These are phyloP conservation scores for Myotis planiceps DNA, from an alignment of 2,797 vertebrate species.

Conservation along the genomic window DNA sequence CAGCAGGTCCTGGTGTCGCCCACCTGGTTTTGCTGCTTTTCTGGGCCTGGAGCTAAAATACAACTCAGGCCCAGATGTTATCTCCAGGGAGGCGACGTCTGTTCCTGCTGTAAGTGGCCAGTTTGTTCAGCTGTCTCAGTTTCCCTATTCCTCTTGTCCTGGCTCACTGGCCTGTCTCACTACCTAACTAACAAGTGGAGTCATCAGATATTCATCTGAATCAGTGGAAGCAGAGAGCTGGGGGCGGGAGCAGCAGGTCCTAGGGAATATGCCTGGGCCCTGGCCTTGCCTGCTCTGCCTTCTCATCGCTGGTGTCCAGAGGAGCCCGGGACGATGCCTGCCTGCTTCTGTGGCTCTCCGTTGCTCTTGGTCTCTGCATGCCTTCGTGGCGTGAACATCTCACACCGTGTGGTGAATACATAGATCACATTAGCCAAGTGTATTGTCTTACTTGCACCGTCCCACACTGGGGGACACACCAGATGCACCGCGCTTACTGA, in stretches of 20 bases:
- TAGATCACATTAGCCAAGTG: not conserved
- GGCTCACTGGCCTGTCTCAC: too few species aligned
- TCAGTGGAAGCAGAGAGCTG: not conserved
- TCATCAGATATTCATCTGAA: not conserved
- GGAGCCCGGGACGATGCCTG: not conserved
- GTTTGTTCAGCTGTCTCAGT: too few species aligned
- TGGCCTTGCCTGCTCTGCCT: not conserved
- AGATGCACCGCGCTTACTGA: not conserved
- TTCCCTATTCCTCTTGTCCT: too few species aligned
- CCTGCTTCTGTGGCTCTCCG: not conserved
- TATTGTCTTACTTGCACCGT: not conserved
- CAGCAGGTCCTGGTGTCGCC: too few species aligned
- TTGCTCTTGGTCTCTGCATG: not conserved
- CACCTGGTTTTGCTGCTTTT: too few species aligned
- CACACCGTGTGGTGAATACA: not conserved
- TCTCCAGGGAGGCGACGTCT: too few species aligned
- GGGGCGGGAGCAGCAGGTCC: not conserved
- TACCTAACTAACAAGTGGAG: not conserved
- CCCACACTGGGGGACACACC: not conserved
- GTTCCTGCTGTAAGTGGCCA: too few species aligned
- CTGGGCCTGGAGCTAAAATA: too few species aligned
- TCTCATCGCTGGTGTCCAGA: not conserved
- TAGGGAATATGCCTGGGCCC: not conserved
- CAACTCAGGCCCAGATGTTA: too few species aligned
- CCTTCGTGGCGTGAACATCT: not conserved